Conservation (phyloP, 2,797 vertebrate species). For the Columba guinea region DNA sequence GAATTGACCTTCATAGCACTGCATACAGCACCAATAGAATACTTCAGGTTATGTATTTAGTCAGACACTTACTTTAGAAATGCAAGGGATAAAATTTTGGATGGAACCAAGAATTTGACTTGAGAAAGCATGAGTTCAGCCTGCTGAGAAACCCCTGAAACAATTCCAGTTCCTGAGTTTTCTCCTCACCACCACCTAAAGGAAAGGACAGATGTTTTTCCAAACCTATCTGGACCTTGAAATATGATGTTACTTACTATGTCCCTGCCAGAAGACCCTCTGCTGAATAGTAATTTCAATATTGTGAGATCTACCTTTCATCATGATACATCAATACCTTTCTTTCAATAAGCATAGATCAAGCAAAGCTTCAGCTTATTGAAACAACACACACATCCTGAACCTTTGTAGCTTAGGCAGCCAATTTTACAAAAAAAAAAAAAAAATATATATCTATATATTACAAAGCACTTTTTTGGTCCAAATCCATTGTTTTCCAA, state of each 20-base stretch:
- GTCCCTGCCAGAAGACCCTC: background rate
- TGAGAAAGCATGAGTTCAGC: background rate
- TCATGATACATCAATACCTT: background rate
- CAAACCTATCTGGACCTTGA: background rate
- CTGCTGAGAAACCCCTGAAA: background rate
- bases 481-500: background rate
- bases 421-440: background rate
- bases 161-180: background rate
- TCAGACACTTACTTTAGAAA: background rate
- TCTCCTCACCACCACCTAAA: background rate
- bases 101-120: background rate
- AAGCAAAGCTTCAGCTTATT: constrained; percentile 22
- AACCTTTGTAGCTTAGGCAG: background rate
- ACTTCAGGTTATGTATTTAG: background rate
- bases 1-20: background rate
- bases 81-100: background rate
- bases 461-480: background rate
- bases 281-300: background rate
- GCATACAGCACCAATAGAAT: background rate
- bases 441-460: background rate
- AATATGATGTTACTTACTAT: background rate
- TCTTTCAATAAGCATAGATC: background rate
- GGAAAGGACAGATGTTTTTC: background rate
- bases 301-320: background rate
- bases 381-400: background rate